Evolutionary conservation across 2,888 invertebrate genomes (phyloP).

Genomic region (Drosophila robusta): DNA sequence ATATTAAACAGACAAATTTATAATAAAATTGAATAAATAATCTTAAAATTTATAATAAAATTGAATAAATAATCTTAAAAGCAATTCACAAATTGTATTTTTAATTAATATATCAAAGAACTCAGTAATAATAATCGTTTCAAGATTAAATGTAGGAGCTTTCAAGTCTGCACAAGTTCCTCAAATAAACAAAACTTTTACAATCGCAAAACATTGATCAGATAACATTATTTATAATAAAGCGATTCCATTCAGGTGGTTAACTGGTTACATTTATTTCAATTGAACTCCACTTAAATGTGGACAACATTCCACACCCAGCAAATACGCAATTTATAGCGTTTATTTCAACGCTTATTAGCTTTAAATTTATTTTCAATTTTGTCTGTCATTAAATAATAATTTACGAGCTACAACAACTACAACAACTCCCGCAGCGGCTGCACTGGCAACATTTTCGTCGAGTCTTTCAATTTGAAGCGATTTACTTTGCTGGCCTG

Average conservation of each 20-base stretch:
- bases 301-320: conserved; percentile 12
- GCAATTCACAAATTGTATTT: no score
- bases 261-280: conserved; percentile 33
- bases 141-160: no score
- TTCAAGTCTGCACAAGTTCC: no score
- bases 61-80: no score
- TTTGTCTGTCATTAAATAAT: conserved; percentile 77
- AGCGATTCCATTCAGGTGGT: not conserved
- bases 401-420: conserved; percentile 66
- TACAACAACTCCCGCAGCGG: conserved; percentile 22
- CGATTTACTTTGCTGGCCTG: conserved; percentile 69
- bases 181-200: no score
- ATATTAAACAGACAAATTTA: no score
- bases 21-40: no score
- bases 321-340: conserved; percentile 57
- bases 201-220: no score
- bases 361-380: conserved; percentile 79
- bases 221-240: not conserved
- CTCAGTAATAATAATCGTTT: no score
- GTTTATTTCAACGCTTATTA: conserved; percentile 70
- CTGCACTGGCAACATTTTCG: conserved; percentile 35
- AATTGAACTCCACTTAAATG: conserved; percentile 30
- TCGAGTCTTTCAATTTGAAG: conserved; percentile 58
- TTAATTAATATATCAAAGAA: no score
- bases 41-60: no score